Percentiles rank a stretch among this genome's conserved stretches.
phyloP scores from a whole-genome alignment of 2,797 vertebrate genomes.

The Poeciliopsis gracilis region DNA sequence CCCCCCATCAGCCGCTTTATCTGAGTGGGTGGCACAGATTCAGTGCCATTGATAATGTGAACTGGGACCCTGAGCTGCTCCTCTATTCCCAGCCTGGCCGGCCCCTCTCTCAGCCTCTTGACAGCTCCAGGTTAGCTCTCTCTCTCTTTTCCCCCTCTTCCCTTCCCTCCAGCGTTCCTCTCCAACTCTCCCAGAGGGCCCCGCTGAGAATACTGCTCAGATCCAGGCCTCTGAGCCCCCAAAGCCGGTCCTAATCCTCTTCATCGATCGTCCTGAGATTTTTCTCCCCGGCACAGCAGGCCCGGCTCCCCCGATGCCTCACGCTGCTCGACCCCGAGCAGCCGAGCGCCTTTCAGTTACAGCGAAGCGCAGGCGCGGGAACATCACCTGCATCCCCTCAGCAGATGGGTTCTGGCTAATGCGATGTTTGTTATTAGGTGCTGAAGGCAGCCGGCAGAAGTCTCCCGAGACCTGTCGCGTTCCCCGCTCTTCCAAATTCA shows the following conservation, averaged over 20 bases:
- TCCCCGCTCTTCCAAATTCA: conserved; percentile 42
- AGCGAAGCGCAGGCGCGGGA: conserved; percentile 48
- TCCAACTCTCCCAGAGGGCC: conserved; percentile 72
- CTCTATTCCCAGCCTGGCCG: conserved; percentile 69
- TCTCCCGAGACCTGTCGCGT: conserved; percentile 13
- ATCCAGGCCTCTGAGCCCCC: conserved; percentile 85
- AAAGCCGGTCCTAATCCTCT: conserved; percentile 84
- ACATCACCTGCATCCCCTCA: conserved; percentile 52
- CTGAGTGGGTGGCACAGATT: conserved; percentile 60
- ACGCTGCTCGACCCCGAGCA: conserved; percentile 64
- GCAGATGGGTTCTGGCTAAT: conserved; percentile 44
- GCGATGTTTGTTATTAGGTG: conserved; percentile 42
- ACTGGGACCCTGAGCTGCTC: conserved; percentile 63
- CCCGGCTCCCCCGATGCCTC: conserved; percentile 57
- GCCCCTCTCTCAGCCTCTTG: conserved; percentile 77
- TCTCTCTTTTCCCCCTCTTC: conserved; percentile 66
- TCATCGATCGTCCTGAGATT: conserved; percentile 87
- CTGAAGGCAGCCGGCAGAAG: conserved; percentile 24
- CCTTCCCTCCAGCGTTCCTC: conserved; percentile 73
- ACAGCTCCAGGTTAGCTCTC: conserved; percentile 85
- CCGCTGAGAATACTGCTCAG: conserved; percentile 80
- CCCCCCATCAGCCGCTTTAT: conserved; percentile 21
- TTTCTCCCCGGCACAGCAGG: conserved; percentile 80
- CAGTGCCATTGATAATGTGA: conserved; percentile 61
- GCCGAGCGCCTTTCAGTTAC: conserved; percentile 56